Evolutionary conservation across 2,113 vertebrate species (phyloP).

Genomic region (cattle (Bos taurus)): DNA sequence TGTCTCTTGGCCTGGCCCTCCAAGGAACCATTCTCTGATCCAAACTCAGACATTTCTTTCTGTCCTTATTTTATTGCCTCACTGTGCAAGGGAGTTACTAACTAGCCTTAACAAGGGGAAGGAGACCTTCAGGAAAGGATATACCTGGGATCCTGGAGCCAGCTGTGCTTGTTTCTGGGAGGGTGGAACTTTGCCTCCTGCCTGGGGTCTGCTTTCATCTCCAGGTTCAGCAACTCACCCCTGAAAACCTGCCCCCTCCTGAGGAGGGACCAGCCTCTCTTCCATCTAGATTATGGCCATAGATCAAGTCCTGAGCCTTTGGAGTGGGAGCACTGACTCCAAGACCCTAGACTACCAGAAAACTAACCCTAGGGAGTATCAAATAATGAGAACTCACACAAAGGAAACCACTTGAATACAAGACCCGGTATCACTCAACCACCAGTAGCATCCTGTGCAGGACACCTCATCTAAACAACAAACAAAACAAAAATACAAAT

Average conservation of each 20-base stretch:
- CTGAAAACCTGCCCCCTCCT: background rate
- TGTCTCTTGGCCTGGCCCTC: background rate
- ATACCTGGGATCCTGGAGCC: background rate
- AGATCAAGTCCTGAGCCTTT: background rate
- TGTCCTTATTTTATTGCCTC: background rate
- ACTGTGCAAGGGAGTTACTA: background rate
- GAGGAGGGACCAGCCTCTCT: background rate
- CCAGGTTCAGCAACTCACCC: background rate
- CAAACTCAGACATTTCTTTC: background rate
- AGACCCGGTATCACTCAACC: background rate
- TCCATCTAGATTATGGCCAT: background rate
- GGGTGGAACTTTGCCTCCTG: slow-evolving; percentile 10
- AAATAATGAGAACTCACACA: background rate
- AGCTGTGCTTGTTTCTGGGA: background rate
- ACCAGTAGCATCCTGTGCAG: background rate
- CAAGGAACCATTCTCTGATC: background rate
- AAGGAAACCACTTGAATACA: background rate
- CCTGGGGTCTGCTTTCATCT: slow-evolving; percentile 8
- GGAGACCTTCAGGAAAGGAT: background rate
- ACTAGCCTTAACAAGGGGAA: background rate
- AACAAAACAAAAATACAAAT: background rate
- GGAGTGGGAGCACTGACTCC: background rate
- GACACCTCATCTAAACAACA: background rate
- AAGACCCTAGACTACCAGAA: background rate
- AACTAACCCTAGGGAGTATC: background rate